Conservation (phyloP, 1,140 invertebrate genomes). For the Fopius arisanus region DNA sequence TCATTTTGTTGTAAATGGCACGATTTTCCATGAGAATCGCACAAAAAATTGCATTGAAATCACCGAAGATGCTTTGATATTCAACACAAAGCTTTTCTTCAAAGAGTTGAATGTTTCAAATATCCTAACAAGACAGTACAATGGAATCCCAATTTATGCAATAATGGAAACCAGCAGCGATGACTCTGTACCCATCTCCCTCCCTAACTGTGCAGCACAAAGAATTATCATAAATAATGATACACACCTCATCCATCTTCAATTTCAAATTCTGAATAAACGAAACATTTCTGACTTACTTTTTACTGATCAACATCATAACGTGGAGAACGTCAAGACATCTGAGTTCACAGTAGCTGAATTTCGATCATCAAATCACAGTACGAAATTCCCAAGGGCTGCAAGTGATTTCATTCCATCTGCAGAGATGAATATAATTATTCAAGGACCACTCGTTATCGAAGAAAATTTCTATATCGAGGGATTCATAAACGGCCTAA, state of each 20-base stretch:
- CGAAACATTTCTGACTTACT: slow-evolving; percentile 13
- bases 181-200: background rate
- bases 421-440: background rate
- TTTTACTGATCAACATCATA: slow-evolving; percentile 14
- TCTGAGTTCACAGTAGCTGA: slow-evolving; percentile 29
- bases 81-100: slow-evolving; percentile 33
- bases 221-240: slow-evolving; percentile 27
- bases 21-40: background rate
- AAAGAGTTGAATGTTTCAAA: slow-evolving; percentile 29
- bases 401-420: background rate
- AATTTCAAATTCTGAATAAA: slow-evolving; percentile 27
- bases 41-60: slow-evolving; percentile 20
- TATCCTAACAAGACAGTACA: slow-evolving; percentile 37
- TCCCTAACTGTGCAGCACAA: slow-evolving; percentile 18
- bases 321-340: slow-evolving; percentile 16
- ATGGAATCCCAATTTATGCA: slow-evolving; percentile 33
- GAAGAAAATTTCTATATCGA: slow-evolving; percentile 39
- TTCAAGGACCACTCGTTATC: slow-evolving; percentile 30
- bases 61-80: slow-evolving; percentile 14
- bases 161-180: slow-evolving; percentile 30
- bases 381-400: background rate
- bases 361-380: slow-evolving; percentile 1
- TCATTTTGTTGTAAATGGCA: slow-evolving; percentile 35
- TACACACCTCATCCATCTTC: slow-evolving; percentile 18
- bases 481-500: slow-evolving; percentile 25